A percentile compares a stretch with the other conserved stretches of the same genome.
Conservation (phyloP, 1,140 invertebrate genomes). For the Drosophila micromelanica region DNA sequence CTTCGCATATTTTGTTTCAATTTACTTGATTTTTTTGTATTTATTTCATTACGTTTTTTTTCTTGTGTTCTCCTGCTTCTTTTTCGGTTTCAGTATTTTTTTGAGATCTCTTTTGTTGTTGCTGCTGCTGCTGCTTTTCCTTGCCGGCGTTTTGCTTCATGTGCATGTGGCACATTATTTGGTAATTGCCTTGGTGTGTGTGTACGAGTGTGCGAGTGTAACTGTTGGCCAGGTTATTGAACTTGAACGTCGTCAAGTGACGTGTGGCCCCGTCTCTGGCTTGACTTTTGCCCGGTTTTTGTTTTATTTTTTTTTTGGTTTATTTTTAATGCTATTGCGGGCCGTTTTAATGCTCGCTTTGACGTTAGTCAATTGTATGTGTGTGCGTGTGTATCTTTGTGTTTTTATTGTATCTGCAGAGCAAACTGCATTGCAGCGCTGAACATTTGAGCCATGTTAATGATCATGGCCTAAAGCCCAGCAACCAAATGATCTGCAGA, state of each 20-base stretch:
- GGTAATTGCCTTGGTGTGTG: slow-evolving; percentile 68
- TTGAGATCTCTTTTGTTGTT: slow-evolving; percentile 38
- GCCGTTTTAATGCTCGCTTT: slow-evolving; percentile 56
- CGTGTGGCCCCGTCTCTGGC: slow-evolving; percentile 56
- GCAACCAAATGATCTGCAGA: slow-evolving; percentile 25
- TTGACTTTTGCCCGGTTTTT: slow-evolving; percentile 37
- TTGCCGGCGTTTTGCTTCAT: slow-evolving; percentile 71
- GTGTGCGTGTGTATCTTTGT: slow-evolving; percentile 21
- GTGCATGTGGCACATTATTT: slow-evolving; percentile 79
- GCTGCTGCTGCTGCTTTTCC: slow-evolving; percentile 13
- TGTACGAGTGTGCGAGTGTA: slow-evolving; percentile 48
- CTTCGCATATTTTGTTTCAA: slow-evolving; percentile 70
- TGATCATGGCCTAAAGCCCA: slow-evolving; percentile 51
- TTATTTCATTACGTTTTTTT: slow-evolving; percentile 3
- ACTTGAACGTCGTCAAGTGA: slow-evolving; percentile 79
- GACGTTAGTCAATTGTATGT: slow-evolving; percentile 60
- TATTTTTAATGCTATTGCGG: slow-evolving; percentile 46
- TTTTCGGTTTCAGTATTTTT: slow-evolving; percentile 56
- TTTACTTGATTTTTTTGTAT: slow-evolving; percentile 35
- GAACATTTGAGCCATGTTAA: slow-evolving; percentile 56
- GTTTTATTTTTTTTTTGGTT: slow-evolving; percentile 25
- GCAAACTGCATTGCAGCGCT: slow-evolving; percentile 18
- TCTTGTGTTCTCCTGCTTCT: slow-evolving; percentile 10
- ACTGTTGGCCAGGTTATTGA: slow-evolving; percentile 81
- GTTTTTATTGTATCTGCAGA: slow-evolving; percentile 54